Evolutionary conservation across 2,888 invertebrate genomes (phyloP), one percentile per base, ranked within the genome.

Genomic region (Venustoraphidia nigricollis): DNA sequence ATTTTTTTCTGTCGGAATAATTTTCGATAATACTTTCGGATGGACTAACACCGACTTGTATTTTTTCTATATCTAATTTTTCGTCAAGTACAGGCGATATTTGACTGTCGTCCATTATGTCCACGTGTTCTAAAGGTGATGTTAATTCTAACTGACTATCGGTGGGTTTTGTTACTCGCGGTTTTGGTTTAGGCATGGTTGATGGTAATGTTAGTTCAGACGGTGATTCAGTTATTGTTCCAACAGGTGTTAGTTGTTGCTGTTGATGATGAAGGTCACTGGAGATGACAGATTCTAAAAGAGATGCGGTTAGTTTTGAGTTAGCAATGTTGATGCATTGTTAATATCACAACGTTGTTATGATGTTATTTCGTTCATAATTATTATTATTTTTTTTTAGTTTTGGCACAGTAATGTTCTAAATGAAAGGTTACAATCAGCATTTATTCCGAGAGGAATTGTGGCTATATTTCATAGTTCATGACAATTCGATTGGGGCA

Each of bases 131-230:
- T 44, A 39, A 14, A 35, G 42, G 41, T 14, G 47, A 40, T 38
- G 44, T 27, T 41, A 40, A 27, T 50, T 43, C 56, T 60, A 61
- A 46, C 59, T 59, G 43, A 53, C 53, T 47, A 11, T 54, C 55
- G 34, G 48, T 41, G 17, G 62, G 55, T 59, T 60, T 63, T 51
- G 59, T 61, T 53, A 60, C 60, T 52, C 73, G 67, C 46, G 72
- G 73, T 59, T 69, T 72, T 55, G 73, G 71, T 64, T 67, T 69
- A 53, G 72, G 72, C 56, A 61, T 54, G 53, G 57, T 53, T 52
- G 59, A 58, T 27, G 27, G 27, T 27, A 27, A 27, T 58, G 66
- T 60, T 58, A 62, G 62, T 58, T 63, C 62, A 51, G 61, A 57
- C 50, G 56, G 57, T 49, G 58, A 58, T 47, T 53, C 50, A 44